phyloP scores from a whole-genome alignment of 1,140 invertebrate genomes.

The Pristionchus pacificus region DNA sequence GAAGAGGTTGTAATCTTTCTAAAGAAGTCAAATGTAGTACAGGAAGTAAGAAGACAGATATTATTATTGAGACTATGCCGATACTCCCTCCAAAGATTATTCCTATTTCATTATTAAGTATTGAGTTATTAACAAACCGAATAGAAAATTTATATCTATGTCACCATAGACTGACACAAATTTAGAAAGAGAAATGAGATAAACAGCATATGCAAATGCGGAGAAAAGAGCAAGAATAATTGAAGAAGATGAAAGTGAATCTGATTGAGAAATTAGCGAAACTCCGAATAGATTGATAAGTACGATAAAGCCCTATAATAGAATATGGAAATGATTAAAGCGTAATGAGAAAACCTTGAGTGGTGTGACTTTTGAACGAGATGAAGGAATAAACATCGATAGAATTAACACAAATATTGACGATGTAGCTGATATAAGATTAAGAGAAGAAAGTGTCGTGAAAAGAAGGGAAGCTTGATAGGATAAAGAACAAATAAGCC shows the following conservation, averaged over 20 bases:
- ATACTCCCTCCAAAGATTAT: neutral
- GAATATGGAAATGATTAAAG: neutral
- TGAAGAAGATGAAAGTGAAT: neutral
- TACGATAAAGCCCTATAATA: neutral
- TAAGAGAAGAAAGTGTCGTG: neutral
- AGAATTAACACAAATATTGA: neutral
- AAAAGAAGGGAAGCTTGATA: neutral
- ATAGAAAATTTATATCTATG: neutral
- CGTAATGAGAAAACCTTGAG: neutral
- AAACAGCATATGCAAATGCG: neutral
- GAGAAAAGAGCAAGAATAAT: neutral
- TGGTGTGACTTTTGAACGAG: neutral
- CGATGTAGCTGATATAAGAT: neutral
- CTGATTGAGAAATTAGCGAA: neutral
- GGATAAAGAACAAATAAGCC: neutral
- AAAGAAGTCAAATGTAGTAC: too few species aligned
- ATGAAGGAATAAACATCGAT: neutral
- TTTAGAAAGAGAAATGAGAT: neutral
- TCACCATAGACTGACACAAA: neutral
- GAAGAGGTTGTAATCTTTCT: too few species aligned
- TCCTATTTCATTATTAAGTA: too few species aligned
- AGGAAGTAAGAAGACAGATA: too few species aligned
- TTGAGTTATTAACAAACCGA: neutral
- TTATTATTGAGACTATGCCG: neutral
- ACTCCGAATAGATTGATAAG: neutral